Conservation (phyloP, 2,113 vertebrate genomes). For the Tapirus terrestris region DNA sequence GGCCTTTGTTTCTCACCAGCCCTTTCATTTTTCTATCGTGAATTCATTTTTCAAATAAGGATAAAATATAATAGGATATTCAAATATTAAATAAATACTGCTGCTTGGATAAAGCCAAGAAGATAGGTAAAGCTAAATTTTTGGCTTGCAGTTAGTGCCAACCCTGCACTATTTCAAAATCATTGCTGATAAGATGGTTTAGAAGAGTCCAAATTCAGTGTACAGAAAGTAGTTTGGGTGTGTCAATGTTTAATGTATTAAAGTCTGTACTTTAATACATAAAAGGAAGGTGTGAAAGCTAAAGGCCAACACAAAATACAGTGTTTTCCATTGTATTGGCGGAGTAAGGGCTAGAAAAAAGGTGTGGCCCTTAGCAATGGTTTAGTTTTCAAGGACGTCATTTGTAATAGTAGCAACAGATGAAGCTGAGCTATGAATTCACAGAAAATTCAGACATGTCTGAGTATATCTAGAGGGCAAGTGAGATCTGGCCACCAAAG, state of each 20-base stretch:
- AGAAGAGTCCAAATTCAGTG: slow-evolving; percentile 14
- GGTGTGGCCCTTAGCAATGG: not conserved
- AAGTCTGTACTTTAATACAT: not conserved
- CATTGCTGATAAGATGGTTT: not conserved
- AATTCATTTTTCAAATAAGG: slow-evolving; percentile 52
- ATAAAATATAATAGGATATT: slow-evolving; percentile 42
- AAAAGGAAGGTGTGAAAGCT: slow-evolving; percentile 35
- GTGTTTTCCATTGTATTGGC: not conserved
- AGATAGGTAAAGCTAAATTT: slow-evolving; percentile 24
- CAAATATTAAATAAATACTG: slow-evolving; percentile 48
- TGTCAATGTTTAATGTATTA: not conserved
- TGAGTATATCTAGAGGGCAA: not conserved
- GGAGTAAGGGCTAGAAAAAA: not conserved
- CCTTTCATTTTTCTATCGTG: slow-evolving; percentile 22
- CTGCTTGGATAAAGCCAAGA: slow-evolving; percentile 41
- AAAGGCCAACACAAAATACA: slow-evolving; percentile 11
- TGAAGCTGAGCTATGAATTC: not conserved
- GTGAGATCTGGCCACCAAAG: not conserved
- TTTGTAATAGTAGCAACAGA: not conserved
- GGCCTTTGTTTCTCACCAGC: not conserved
- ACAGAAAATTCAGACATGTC: slow-evolving; percentile 45
- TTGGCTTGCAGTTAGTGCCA: not conserved
- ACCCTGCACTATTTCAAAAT: slow-evolving; percentile 25
- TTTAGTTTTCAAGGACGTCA: slow-evolving; percentile 21
- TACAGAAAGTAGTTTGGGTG: not conserved